Conservation (phyloP, 2,113 vertebrate genomes). For the Phyllopteryx taeniolatus region DNA sequence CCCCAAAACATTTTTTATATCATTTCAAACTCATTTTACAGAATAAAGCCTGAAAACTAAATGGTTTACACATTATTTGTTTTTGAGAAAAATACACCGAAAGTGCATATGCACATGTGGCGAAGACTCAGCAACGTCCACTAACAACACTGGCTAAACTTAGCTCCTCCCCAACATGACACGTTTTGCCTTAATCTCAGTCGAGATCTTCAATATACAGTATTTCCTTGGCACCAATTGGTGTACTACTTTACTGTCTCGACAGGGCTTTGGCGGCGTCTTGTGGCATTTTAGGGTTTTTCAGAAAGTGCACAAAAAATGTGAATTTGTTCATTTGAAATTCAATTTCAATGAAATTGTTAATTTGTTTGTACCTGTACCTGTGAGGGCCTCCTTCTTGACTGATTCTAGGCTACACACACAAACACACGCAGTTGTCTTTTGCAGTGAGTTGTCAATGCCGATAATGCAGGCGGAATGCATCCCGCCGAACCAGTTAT, state of each 20-base stretch:
- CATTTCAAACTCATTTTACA: background rate
- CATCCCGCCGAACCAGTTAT: slow-evolving; percentile 64
- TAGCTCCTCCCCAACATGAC: background rate
- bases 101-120: background rate
- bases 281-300: background rate
- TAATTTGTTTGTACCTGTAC: background rate
- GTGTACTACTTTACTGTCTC: background rate
- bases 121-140: background rate
- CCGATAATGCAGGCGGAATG: slow-evolving; percentile 46
- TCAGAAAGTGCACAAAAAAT: background rate
- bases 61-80: background rate
- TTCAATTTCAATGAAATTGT: background rate
- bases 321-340: background rate
- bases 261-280: background rate
- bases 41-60: background rate
- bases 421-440: slow-evolving; percentile 43
- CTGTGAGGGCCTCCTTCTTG: slow-evolving; percentile 26
- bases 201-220: background rate
- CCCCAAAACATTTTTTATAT: background rate
- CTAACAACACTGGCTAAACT: background rate
- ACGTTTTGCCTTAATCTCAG: background rate
- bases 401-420: slow-evolving; percentile 50
- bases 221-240: background rate
- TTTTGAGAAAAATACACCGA: no score
- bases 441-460: slow-evolving; percentile 51